phyloP scores from a whole-genome alignment of 2,113 vertebrate species.

The Aplodontia rufa region DNA sequence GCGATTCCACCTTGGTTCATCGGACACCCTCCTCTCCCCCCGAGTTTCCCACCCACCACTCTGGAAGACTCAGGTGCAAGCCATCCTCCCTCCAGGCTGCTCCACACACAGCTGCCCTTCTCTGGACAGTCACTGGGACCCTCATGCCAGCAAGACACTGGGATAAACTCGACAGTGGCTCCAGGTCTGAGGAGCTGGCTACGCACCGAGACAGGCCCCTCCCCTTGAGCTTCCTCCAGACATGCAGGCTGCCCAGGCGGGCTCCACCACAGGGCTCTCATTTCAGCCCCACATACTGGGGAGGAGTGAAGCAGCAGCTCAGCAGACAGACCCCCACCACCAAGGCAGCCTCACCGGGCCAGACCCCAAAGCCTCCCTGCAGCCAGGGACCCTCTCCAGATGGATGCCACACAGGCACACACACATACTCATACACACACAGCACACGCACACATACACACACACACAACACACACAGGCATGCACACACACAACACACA shows the following conservation, averaged over 20 bases:
- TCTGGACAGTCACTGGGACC: background rate
- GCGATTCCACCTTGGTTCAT: background rate
- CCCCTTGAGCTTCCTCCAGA: background rate
- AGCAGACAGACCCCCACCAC: background rate
- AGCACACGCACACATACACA: background rate
- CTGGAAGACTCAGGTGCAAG: background rate
- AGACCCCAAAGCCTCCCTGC: background rate
- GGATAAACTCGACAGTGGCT: background rate
- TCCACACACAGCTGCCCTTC: background rate
- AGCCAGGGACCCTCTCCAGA: no score
- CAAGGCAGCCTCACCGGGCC: accelerated
- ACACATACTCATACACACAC: background rate
- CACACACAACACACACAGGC: no score
- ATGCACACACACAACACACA: no score
- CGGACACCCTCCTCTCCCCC: no score
- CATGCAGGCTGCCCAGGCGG: background rate
- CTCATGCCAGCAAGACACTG: background rate
- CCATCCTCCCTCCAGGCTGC: background rate
- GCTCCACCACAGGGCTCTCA: background rate
- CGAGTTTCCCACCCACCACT: background rate
- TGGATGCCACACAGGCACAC: no score
- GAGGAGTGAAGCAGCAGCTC: background rate
- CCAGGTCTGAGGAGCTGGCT: background rate
- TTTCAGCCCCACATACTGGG: background rate
- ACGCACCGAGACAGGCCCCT: accelerated